Percentiles rank a stretch among this genome's conserved stretches.
These are phyloP conservation scores for Zaprionus camerounensis DNA, from an alignment of 1,140 invertebrate genomes.

Conservation along the genomic window DNA sequence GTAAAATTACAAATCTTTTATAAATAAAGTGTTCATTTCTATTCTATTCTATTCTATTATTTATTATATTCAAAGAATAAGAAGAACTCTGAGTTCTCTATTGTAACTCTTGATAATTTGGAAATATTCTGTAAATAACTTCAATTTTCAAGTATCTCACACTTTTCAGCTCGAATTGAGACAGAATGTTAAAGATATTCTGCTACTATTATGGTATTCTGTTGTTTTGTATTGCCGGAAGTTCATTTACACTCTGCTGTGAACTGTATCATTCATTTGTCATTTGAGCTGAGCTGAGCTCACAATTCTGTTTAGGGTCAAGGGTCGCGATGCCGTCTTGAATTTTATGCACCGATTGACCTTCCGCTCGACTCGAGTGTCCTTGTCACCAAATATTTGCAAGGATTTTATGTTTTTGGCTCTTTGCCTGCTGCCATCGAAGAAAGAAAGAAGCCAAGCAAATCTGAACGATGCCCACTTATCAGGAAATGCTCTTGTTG, in stretches of 20 bases:
- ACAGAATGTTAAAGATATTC: background rate
- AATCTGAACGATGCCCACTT: constrained; percentile 56
- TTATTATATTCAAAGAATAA: too few species aligned
- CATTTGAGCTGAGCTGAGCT: background rate
- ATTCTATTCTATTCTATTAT: too few species aligned
- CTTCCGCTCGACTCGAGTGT: constrained; percentile 44
- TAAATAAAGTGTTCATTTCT: too few species aligned
- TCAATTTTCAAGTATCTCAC: background rate
- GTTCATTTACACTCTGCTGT: background rate
- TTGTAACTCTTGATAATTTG: too few species aligned
- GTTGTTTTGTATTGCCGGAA: too few species aligned
- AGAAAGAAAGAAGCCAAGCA: constrained; percentile 22
- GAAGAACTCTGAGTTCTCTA: too few species aligned
- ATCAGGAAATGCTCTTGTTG: constrained; percentile 54
- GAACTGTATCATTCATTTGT: constrained; percentile 1
- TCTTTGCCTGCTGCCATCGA: background rate
- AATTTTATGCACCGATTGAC: constrained; percentile 64
- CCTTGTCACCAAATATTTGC: constrained; percentile 61
- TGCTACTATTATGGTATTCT: too few species aligned
- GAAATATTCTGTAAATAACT: background rate
- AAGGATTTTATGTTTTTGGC: constrained; percentile 37
- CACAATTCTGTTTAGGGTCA: constrained; percentile 12
- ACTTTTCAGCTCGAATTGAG: background rate
- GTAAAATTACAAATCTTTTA: too few species aligned
- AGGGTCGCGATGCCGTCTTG: constrained; percentile 35